Percentiles rank a stretch among this genome's conserved stretches.
Conservation (phyloP, 2,113 vertebrate species). For the Corythaeola cristata region DNA sequence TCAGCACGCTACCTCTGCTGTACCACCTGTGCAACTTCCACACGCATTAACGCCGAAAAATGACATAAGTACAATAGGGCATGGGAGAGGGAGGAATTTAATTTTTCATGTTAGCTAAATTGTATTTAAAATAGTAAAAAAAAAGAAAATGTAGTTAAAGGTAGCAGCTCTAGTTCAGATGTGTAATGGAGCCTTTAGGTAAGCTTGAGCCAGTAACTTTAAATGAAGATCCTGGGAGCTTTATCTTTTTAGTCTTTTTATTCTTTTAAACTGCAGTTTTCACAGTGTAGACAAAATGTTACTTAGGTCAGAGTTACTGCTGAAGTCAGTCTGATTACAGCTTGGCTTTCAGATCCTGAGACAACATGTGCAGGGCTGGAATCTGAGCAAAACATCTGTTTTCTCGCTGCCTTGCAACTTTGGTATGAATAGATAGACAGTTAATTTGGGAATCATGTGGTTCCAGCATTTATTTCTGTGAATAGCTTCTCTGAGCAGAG, state of each 20-base stretch:
- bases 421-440: background rate
- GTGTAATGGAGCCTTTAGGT: background rate
- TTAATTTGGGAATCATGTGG: background rate
- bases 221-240: background rate
- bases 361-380: background rate
- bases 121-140: background rate
- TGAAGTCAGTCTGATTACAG: background rate
- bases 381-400: background rate
- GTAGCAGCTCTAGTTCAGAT: background rate
- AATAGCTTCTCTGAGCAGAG: slow-evolving; percentile 25
- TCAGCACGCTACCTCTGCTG: background rate
- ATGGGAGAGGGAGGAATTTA: background rate
- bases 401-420: background rate
- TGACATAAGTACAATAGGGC: background rate
- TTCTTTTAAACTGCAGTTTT: background rate
- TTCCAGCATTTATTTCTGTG: slow-evolving; percentile 1
- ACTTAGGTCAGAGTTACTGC: background rate
- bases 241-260: background rate
- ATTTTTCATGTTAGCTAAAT: background rate
- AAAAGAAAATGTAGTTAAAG: background rate
- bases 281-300: background rate
- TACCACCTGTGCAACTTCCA: background rate
- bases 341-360: background rate
- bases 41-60: fast-evolving
- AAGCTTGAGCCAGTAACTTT: background rate